These are phyloP conservation scores for Tachyglossus aculeatus DNA, from an alignment of 2,797 vertebrate genomes.

Conservation along the genomic window DNA sequence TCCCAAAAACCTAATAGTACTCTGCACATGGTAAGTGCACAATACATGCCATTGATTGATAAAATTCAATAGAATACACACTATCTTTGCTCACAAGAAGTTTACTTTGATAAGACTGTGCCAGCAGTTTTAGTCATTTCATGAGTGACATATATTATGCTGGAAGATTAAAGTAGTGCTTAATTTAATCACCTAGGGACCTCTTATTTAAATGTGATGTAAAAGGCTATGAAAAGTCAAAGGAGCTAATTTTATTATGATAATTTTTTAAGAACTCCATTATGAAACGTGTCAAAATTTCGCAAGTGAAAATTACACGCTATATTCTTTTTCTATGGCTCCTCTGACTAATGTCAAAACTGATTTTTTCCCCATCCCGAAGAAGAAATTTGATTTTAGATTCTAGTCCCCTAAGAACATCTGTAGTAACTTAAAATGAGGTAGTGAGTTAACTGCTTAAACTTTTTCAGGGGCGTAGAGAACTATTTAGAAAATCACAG, in stretches of 20 bases:
- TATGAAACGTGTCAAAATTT: slow-evolving; percentile 1
- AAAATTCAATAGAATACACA: too few relatives aligned
- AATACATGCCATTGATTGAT: too few relatives aligned
- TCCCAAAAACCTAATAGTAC: too few relatives aligned
- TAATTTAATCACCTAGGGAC: background rate
- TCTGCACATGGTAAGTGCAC: too few relatives aligned
- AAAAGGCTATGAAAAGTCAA: slow-evolving; percentile 20
- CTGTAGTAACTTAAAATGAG: too few relatives aligned
- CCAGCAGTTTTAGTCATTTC: background rate
- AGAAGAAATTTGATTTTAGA: too few relatives aligned
- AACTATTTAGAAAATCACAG: too few relatives aligned
- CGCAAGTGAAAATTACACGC: slow-evolving; percentile 4
- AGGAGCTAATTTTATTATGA: background rate
- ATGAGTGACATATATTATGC: background rate
- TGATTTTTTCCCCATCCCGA: background rate
- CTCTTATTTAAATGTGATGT: background rate
- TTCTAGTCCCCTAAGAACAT: too few relatives aligned
- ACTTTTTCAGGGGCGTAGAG: too few relatives aligned
- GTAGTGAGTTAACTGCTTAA: too few relatives aligned
- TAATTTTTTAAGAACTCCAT: background rate
- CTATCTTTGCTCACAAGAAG: too few relatives aligned
- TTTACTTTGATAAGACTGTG: background rate
- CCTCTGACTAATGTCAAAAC: slow-evolving; percentile 1
- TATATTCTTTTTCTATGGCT: background rate
- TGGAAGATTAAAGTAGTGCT: background rate